These are phyloP conservation scores for Pyralis farinalis DNA, from an alignment of 2,888 invertebrate genomes.

Conservation along the genomic window DNA sequence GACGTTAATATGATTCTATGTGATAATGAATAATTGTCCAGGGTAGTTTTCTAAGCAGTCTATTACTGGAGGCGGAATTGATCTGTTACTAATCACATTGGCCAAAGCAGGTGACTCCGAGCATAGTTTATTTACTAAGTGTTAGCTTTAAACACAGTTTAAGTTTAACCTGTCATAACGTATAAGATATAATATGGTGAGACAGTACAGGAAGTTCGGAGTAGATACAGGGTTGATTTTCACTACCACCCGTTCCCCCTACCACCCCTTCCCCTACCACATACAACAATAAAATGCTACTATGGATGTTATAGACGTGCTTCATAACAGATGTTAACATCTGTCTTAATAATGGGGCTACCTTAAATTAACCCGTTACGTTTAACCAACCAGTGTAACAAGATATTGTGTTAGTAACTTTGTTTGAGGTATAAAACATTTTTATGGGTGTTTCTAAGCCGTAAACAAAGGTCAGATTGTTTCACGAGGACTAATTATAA, in stretches of 20 bases:
- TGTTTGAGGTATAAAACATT: not conserved
- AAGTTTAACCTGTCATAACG: conserved; percentile 13
- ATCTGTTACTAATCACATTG: no score
- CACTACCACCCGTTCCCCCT: not conserved
- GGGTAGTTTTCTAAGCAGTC: no score
- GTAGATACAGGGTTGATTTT: not conserved
- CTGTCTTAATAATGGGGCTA: not conserved
- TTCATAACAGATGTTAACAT: not conserved
- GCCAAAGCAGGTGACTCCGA: conserved; percentile 1
- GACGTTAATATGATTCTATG: no score
- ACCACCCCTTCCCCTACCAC: not conserved
- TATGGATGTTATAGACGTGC: not conserved
- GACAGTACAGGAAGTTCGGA: conserved; percentile 1
- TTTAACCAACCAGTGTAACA: not conserved
- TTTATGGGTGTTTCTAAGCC: not conserved
- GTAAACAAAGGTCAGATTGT: not conserved
- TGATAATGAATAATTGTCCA: no score
- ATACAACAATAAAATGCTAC: not conserved
- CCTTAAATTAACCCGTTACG: not conserved
- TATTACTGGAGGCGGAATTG: no score
- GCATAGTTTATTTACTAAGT: conserved; percentile 6
- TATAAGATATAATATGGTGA: conserved; percentile 4
- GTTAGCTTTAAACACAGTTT: conserved; percentile 12
- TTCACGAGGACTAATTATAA: not conserved
- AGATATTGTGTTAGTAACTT: not conserved